These are phyloP conservation scores for Myotis findleyi DNA, from an alignment of 2,797 vertebrate genomes.

Conservation along the genomic window DNA sequence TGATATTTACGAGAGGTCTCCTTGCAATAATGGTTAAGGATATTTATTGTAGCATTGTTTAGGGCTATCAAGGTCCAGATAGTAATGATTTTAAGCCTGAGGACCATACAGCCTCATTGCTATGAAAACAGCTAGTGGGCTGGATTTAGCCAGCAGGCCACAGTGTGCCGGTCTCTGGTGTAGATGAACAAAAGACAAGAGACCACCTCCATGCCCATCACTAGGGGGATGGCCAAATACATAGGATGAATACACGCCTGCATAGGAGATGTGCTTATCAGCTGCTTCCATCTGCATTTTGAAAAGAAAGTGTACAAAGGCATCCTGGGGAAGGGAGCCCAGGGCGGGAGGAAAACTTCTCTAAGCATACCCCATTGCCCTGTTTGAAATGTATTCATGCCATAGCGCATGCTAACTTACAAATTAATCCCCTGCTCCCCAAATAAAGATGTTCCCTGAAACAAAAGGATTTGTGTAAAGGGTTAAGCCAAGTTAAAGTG, in stretches of 20 bases:
- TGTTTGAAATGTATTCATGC: not conserved
- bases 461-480: not conserved
- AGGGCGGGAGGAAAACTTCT: not conserved
- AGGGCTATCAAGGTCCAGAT: not conserved
- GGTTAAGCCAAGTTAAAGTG: not conserved
- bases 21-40: not conserved
- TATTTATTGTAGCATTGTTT: not conserved
- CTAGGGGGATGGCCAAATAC: not conserved
- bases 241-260: not conserved
- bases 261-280: not conserved
- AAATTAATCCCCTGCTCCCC: not conserved
- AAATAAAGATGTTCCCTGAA: not conserved
- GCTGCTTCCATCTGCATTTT: not conserved
- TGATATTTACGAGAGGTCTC: not conserved
- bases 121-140: not conserved
- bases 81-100: not conserved
- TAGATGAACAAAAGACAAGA: conserved; percentile 1
- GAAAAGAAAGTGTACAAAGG: not conserved
- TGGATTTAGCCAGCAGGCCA: not conserved
- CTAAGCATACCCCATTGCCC: not conserved
- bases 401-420: not conserved
- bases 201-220: not conserved
- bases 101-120: not conserved
- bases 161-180: not conserved
- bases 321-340: not conserved